Evolutionary conservation across 1,140 invertebrate species (phyloP), one percentile per base, ranked within the genome.

Genomic region (Meloidogyne exigua): DNA sequence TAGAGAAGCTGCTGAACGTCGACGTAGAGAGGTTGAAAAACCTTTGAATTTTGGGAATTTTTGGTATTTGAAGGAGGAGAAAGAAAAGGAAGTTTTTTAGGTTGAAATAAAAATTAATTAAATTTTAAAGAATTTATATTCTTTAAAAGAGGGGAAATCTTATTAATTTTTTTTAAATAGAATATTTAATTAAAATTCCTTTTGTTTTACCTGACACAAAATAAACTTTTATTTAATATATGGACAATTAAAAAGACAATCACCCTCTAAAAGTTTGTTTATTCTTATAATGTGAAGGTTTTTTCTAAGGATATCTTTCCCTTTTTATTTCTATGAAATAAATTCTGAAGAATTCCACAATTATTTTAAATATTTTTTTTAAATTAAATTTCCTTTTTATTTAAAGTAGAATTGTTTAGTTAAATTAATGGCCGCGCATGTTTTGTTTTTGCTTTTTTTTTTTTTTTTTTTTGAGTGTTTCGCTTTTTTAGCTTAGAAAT

Each of bases 1-100:
- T 28, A 69, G 80, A 5, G 76, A 80, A 63, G 62, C 67, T 44
- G 77, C 76, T 68, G 75, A 87, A 80, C 62, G 42, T 42, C 68
- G 80, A 25, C 72, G 85, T 68, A 67, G 81, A 76, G 78, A 71
- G 65, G 44, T 74, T 79, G 62, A 23, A n/a, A 36, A 18, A 32
- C 10, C 3, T 10, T 10, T n/a, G n/a, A n/a, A n/a, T 26, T 44
- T 62, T 44, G 39, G 39, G 39, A 71, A 71, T 28, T 25, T 44
- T 21, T 57, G 49, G 12, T 71, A 28, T 28, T 71, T 39, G 69
- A 44, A 71, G 1, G 28, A 25, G 18, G 44, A 44, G 57, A 36
- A 28, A 28, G 69, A n/a, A 44, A 36, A 44, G n/a, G 39, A 57
- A 44, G 32, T 2, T 15, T 62, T 44, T 62, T 12, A 62, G 44